Conservation (phyloP, 2,113 vertebrate genomes). For the Alexandromys fortis region DNA sequence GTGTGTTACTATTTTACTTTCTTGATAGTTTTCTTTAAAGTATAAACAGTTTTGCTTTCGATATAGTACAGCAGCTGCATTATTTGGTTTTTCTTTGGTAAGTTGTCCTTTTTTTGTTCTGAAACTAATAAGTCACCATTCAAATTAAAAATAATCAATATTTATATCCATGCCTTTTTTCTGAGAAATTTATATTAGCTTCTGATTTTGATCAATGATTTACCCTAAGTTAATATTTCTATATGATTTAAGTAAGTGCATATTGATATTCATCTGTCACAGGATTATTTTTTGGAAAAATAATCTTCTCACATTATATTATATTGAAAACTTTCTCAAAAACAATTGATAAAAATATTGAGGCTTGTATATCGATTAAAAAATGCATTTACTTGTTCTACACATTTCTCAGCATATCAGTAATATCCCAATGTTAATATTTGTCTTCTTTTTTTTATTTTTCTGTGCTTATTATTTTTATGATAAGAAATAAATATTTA, state of each 20-base stretch:
- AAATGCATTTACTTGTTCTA: neutral
- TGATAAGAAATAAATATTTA: neutral
- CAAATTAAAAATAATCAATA: neutral
- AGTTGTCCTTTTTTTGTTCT: neutral
- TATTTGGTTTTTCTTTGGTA: neutral
- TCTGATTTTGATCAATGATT: neutral
- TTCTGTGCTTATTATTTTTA: neutral
- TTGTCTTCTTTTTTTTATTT: neutral
- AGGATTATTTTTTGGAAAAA: neutral
- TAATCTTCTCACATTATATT: neutral
- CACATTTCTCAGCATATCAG: neutral
- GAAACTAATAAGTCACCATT: neutral
- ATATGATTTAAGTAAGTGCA: neutral
- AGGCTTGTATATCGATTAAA: neutral
- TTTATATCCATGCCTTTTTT: neutral
- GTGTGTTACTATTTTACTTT: neutral
- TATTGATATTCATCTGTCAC: neutral
- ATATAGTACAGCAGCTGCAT: neutral
- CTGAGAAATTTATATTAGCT: neutral
- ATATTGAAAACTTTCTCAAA: neutral
- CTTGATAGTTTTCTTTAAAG: neutral
- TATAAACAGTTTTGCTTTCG: neutral
- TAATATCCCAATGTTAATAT: neutral
- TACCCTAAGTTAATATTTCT: neutral
- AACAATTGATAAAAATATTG: neutral